Percentiles rank a stretch among this genome's conserved stretches.
phyloP scores from a whole-genome alignment of 1,140 invertebrate genomes.

The Trichonephila inaurata region DNA sequence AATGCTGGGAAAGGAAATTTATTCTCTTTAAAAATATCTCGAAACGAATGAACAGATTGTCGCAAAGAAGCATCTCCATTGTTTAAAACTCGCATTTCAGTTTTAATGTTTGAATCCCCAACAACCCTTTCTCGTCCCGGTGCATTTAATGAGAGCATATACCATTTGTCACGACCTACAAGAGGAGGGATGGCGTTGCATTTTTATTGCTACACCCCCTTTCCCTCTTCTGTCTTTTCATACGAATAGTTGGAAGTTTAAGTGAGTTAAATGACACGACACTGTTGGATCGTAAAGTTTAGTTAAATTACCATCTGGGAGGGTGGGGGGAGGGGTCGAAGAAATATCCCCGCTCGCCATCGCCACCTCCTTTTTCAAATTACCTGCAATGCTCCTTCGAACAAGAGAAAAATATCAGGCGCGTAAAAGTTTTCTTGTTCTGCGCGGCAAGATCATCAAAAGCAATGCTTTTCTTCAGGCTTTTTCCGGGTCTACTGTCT shows the following conservation, averaged over 20 bases:
- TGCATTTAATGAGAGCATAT: constrained; percentile 52
- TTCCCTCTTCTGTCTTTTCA: neutral
- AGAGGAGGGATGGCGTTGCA: neutral
- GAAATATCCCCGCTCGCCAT: neutral
- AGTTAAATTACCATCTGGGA: constrained; percentile 70
- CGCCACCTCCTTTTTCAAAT: no score
- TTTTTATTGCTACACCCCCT: constrained; percentile 48
- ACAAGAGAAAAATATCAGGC: constrained; percentile 23
- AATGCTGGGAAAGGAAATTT: neutral
- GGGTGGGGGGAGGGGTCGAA: neutral
- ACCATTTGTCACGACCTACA: constrained; percentile 62
- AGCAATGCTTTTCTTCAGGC: constrained; percentile 33
- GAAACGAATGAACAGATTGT: constrained; percentile 50
- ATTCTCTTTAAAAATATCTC: constrained; percentile 45
- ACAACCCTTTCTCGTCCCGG: constrained; percentile 23
- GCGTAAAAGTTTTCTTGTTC: constrained; percentile 60
- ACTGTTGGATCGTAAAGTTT: constrained; percentile 69
- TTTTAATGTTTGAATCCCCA: constrained; percentile 50
- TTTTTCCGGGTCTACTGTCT: constrained; percentile 72
- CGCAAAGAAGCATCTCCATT: constrained; percentile 57
- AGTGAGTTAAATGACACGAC: constrained; percentile 74
- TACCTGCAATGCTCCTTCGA: constrained; percentile 38
- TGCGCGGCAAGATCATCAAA: constrained; percentile 30
- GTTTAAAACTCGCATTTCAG: constrained; percentile 62
- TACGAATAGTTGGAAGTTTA: constrained; percentile 73